Conservation (phyloP, 2,797 vertebrate species). For the Sebastolobus altivelis region DNA sequence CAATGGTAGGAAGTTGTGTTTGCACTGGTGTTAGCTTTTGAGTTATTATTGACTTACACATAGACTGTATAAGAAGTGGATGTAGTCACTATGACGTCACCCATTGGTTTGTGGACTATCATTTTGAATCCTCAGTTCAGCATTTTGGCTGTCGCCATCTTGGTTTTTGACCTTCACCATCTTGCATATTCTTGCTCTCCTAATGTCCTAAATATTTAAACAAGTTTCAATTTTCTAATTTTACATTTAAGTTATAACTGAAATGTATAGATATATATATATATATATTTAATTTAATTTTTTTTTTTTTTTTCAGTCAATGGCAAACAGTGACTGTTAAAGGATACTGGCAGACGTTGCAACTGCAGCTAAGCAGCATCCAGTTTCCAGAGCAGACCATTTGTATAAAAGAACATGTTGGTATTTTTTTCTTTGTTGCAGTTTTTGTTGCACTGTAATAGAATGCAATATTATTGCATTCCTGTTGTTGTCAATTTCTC, state of each 20-base stretch:
- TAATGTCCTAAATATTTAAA: background rate
- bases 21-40: slow-evolving; percentile 15
- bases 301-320: background rate
- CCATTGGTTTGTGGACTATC: too few species aligned
- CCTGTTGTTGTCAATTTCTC: background rate
- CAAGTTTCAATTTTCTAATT: background rate
- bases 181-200: too few species aligned
- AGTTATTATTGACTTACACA: background rate
- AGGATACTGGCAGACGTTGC: background rate
- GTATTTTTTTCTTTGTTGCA: too few species aligned
- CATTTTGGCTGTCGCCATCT: too few species aligned
- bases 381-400: background rate
- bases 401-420: background rate
- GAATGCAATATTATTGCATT: background rate
- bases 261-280: too few species aligned
- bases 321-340: background rate
- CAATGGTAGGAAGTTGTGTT: background rate
- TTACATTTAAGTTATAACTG: background rate
- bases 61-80: too few species aligned
- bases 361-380: background rate
- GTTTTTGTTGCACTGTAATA: background rate
- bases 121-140: too few species aligned
- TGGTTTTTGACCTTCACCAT: too few species aligned
- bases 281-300: background rate
- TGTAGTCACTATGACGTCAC: too few species aligned